Percentiles rank a stretch among this genome's conserved stretches.
These are phyloP conservation scores for Saxidomus purpurata DNA, from an alignment of 1,140 invertebrate species.

Conservation along the genomic window DNA sequence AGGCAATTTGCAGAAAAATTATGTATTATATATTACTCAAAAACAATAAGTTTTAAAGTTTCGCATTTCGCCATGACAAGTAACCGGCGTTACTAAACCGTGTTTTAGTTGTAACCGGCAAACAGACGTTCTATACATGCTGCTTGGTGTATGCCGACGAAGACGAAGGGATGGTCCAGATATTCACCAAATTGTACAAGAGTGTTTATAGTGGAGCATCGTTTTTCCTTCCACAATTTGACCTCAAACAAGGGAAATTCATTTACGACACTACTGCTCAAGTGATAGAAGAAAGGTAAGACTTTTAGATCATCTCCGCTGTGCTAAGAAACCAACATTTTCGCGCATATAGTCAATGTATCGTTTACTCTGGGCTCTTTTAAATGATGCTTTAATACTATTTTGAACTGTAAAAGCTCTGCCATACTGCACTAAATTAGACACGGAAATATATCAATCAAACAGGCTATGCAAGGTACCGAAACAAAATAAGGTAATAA, in stretches of 20 bases:
- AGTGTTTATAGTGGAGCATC: background rate
- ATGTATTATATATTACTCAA: too few species aligned
- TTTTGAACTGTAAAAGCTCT: too few species aligned
- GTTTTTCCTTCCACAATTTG: constrained; percentile 59
- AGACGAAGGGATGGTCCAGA: constrained; percentile 35
- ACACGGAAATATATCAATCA: too few species aligned
- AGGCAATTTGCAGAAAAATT: too few species aligned
- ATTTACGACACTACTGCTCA: constrained; percentile 21
- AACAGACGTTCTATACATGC: constrained; percentile 40
- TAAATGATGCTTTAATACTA: too few species aligned
- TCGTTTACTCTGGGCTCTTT: too few species aligned
- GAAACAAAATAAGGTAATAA: too few species aligned
- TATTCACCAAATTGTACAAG: constrained; percentile 37
- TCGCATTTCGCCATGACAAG: background rate
- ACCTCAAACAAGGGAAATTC: constrained; percentile 22
- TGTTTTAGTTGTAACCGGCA: constrained; percentile 60
- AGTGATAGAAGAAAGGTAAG: constrained; percentile 58
- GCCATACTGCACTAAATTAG: too few species aligned
- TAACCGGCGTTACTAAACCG: constrained; percentile 15
- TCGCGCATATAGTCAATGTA: too few species aligned
- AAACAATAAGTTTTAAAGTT: background rate
- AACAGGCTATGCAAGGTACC: too few species aligned
- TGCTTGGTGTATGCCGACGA: constrained; percentile 42
- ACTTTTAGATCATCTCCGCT: too few species aligned
- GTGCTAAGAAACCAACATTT: too few species aligned